A percentile compares a stretch with the other conserved stretches of the same genome.
Evolutionary conservation across 2,797 vertebrate genomes (phyloP).

Genomic region (Enteromius argenteus): DNA sequence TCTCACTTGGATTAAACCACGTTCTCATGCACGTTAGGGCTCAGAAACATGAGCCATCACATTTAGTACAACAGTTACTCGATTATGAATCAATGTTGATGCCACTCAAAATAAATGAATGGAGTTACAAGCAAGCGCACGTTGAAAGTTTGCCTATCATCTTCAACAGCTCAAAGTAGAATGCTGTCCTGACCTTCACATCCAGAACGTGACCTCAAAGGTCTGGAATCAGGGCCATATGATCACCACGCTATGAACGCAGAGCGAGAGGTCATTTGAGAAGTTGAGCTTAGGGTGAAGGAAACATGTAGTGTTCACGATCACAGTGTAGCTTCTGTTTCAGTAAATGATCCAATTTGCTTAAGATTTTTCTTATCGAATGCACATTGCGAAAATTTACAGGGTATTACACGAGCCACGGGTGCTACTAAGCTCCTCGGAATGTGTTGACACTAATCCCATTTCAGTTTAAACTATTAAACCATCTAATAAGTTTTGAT

Average conservation of each 20-base stretch:
- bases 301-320: background rate
- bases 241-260: conserved; percentile 5
- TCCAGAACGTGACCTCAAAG: conserved; percentile 23
- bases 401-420: background rate
- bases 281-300: conserved; percentile 13
- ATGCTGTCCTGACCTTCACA: conserved; percentile 11
- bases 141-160: background rate
- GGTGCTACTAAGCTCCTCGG: background rate
- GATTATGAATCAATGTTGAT: background rate
- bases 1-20: background rate
- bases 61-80: background rate
- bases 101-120: background rate
- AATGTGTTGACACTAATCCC: conserved; percentile 28
- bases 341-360: background rate
- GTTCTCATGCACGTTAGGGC: background rate
- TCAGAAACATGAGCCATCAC: background rate
- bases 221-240: conserved; percentile 26
- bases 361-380: background rate
- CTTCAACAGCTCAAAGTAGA: background rate
- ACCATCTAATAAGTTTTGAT: conserved; percentile 13
- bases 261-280: conserved; percentile 24
- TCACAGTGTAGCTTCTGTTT: background rate
- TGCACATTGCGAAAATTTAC: background rate
- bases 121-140: background rate
- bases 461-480: conserved; percentile 31